phyloP scores from a whole-genome alignment of 2,797 vertebrate species.

The Adrianichthys oophorus region DNA sequence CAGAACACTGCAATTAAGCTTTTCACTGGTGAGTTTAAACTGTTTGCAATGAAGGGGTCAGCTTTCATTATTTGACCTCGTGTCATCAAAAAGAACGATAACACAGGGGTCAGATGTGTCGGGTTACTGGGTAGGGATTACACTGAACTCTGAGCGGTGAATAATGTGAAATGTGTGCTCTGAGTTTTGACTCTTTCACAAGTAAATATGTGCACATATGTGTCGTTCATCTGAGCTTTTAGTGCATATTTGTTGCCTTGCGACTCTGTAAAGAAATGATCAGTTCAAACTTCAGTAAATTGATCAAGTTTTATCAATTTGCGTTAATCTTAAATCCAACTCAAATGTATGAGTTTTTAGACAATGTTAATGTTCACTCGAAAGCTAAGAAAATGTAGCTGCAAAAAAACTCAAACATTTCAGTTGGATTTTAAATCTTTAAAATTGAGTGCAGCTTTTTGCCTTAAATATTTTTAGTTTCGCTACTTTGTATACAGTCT shows the following conservation, averaged over 20 bases:
- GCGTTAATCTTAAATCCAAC: too few species aligned
- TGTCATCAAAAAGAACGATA: slow-evolving; percentile 44
- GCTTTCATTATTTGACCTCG: slow-evolving; percentile 57
- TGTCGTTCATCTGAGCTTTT: not conserved
- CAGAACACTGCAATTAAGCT: slow-evolving; percentile 63
- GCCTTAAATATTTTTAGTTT: too few species aligned
- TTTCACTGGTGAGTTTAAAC: slow-evolving; percentile 64
- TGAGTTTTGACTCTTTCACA: slow-evolving; percentile 34
- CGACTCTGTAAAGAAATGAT: not conserved
- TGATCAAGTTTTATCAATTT: too few species aligned
- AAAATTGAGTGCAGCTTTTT: too few species aligned
- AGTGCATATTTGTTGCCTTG: slow-evolving; percentile 9
- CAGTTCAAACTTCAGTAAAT: not conserved
- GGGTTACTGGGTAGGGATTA: slow-evolving; percentile 27
- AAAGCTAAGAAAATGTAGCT: too few species aligned
- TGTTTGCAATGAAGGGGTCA: slow-evolving; percentile 61
- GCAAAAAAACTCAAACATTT: too few species aligned
- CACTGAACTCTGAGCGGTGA: slow-evolving; percentile 26
- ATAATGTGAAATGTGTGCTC: slow-evolving; percentile 38
- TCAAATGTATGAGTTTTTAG: too few species aligned
- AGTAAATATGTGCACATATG: slow-evolving; percentile 25
- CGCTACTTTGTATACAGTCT: too few species aligned
- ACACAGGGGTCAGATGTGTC: slow-evolving; percentile 52
- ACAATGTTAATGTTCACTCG: too few species aligned
- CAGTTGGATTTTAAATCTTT: too few species aligned